Evolutionary conservation across 2,797 vertebrate genomes (phyloP).

Genomic region (Tenualosa thibaudeaui): DNA sequence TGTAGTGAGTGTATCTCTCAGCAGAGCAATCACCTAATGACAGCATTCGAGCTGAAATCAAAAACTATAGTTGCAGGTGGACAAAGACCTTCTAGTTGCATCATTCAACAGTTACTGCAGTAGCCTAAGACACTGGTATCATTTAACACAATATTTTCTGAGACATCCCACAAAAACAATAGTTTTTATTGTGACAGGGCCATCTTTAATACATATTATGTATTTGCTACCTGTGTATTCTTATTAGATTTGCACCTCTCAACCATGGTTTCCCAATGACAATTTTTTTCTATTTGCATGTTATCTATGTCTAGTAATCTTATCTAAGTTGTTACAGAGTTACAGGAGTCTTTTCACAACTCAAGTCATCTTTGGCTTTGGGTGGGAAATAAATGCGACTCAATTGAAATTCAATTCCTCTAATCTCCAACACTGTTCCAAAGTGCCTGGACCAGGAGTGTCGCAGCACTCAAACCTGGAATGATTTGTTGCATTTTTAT

Average conservation of each 20-base stretch:
- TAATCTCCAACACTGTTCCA: slow-evolving; percentile 67
- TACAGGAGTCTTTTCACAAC: slow-evolving; percentile 49
- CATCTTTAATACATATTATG: too few relatives aligned
- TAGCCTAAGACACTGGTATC: too few relatives aligned
- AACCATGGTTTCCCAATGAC: not conserved
- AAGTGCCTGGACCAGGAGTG: slow-evolving; percentile 66
- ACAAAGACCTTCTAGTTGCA: too few relatives aligned
- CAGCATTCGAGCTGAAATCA: too few relatives aligned
- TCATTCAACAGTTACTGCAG: too few relatives aligned
- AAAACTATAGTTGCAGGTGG: too few relatives aligned
- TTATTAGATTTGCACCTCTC: not conserved
- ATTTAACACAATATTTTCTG: too few relatives aligned
- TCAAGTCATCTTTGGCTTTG: slow-evolving; percentile 49
- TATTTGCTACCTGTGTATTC: not conserved
- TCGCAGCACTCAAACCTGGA: slow-evolving; percentile 60
- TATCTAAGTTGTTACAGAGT: not conserved
- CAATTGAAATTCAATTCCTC: slow-evolving; percentile 71
- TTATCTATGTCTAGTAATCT: not conserved
- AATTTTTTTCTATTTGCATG: not conserved
- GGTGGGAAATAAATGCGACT: slow-evolving; percentile 66
- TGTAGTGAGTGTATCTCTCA: too few relatives aligned
- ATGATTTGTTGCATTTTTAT: slow-evolving; percentile 62
- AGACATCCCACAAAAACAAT: too few relatives aligned
- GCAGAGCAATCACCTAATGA: too few relatives aligned
- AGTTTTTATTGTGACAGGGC: too few relatives aligned